Evolutionary conservation across 2,113 vertebrate genomes (phyloP).

Genomic region (Dryoscopus gambensis): DNA sequence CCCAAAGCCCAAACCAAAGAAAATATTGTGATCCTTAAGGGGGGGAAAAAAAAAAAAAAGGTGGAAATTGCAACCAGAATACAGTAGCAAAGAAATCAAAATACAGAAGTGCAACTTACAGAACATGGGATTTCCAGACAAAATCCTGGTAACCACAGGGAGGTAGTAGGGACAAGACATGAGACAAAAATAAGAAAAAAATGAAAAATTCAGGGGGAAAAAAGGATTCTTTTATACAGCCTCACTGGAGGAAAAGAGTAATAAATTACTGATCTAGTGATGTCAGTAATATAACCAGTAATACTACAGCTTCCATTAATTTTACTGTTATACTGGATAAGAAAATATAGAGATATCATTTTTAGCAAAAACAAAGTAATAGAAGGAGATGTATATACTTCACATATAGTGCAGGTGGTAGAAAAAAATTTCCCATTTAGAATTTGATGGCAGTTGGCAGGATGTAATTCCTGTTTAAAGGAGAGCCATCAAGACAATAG

Average conservation of each 20-base stretch:
- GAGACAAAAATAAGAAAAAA: not conserved
- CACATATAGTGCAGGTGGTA: not conserved
- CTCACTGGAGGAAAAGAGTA: not conserved
- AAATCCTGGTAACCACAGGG: not conserved
- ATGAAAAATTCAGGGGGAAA: rapidly evolving
- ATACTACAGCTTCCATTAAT: not conserved
- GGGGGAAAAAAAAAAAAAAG: too few relatives aligned
- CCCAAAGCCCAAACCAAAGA: not conserved
- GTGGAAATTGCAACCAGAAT: not conserved
- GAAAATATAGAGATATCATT: not conserved
- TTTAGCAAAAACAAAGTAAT: not conserved
- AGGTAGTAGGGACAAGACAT: not conserved
- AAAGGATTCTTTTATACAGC: not conserved
- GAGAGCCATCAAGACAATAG: not conserved
- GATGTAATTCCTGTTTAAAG: not conserved
- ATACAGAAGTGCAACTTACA: not conserved
- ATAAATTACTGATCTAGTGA: not conserved
- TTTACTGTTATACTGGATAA: not conserved
- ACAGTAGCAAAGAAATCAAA: not conserved
- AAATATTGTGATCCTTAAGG: not conserved
- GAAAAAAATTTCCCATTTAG: not conserved
- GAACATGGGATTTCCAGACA: not conserved
- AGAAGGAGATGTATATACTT: not conserved
- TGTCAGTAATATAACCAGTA: not conserved
- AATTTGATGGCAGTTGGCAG: not conserved